Percentiles rank a stretch among this genome's conserved stretches.
phyloP scores from a whole-genome alignment of 2,113 vertebrate genomes.

The Rhadina sibilatrix region DNA sequence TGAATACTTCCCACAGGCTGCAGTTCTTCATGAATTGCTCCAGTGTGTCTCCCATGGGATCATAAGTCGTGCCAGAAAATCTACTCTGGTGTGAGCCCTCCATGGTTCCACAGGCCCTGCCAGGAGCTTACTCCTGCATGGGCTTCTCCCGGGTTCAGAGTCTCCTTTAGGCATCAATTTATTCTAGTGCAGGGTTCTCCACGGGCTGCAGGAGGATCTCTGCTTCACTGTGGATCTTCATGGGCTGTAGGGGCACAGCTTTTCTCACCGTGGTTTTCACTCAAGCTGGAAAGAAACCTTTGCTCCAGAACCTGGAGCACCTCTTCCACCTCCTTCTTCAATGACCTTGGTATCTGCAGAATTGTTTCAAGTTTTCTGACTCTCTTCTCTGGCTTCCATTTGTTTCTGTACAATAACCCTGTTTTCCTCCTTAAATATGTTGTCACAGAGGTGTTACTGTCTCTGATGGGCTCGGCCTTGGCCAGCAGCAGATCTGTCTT shows the following conservation, averaged over 20 bases:
- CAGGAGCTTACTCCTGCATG: accelerated
- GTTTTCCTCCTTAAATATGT: background rate
- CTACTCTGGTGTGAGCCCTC: background rate
- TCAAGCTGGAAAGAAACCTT: background rate
- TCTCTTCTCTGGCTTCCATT: background rate
- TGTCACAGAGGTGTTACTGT: background rate
- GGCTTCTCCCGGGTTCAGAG: accelerated
- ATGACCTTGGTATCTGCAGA: background rate
- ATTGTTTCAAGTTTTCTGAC: background rate
- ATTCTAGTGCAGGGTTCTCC: background rate
- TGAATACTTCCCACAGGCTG: background rate
- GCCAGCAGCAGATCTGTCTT: background rate
- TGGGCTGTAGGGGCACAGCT: background rate
- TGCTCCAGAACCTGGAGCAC: background rate
- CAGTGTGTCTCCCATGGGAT: accelerated
- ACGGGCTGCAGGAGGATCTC: background rate
- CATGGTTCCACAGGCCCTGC: background rate
- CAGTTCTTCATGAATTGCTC: background rate
- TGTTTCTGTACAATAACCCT: background rate
- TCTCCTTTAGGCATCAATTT: background rate
- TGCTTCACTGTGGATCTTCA: background rate
- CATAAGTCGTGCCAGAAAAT: background rate
- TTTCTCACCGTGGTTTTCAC: background rate
- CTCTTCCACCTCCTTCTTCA: background rate
- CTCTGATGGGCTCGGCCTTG: accelerated